These are phyloP conservation scores for Schizotus pectinicornis DNA, from an alignment of 2,888 invertebrate genomes.

Conservation along the genomic window DNA sequence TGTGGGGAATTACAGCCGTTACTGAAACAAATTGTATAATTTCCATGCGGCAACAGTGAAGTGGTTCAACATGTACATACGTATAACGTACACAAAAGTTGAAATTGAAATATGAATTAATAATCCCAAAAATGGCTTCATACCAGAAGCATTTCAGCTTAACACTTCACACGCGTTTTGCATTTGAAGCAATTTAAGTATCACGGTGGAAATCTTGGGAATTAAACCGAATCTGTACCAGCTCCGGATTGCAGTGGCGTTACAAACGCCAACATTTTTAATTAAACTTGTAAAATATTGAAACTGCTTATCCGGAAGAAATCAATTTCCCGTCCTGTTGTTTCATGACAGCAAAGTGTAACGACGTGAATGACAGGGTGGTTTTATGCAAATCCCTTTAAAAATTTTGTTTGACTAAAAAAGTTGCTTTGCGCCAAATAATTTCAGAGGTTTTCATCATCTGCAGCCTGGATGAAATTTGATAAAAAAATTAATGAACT, in stretches of 20 bases:
- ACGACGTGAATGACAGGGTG: constrained; percentile 5
- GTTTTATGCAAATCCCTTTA: not conserved
- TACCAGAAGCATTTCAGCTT: no score
- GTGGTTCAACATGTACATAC: constrained; percentile 13
- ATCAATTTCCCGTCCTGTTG: no score
- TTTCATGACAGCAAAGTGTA: not conserved
- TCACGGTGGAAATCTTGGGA: no score
- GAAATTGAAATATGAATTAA: constrained; percentile 36
- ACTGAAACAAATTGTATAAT: constrained; percentile 25
- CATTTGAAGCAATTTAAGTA: not conserved
- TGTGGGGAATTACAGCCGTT: constrained; percentile 19
- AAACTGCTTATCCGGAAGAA: no score
- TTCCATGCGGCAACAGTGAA: constrained; percentile 19
- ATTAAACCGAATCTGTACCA: no score
- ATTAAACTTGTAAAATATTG: no score
- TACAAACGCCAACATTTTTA: no score
- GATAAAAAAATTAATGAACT: constrained; percentile 6
- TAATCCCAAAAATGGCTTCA: constrained; percentile 26
- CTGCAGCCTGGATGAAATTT: no score
- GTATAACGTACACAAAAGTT: constrained; percentile 21
- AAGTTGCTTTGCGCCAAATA: not conserved
- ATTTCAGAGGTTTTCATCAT: no score
- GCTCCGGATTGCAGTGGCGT: no score
- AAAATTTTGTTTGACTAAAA: not conserved
- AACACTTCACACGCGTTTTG: no score